Evolutionary conservation across 2,888 invertebrate genomes (phyloP).

Genomic region (Ophion slaviceki): DNA sequence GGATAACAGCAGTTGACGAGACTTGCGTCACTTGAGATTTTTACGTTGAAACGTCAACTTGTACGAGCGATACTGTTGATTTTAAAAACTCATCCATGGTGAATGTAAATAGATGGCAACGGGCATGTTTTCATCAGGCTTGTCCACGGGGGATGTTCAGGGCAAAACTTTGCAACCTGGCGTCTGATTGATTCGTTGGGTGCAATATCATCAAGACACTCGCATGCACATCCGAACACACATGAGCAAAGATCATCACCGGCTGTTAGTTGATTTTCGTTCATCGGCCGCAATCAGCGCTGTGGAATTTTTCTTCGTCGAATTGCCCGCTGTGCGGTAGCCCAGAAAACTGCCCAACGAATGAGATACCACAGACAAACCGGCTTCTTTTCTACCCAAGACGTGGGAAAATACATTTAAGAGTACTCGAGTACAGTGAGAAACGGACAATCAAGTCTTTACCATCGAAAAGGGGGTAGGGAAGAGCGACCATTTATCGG

Average conservation of each 20-base stretch:
- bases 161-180: constrained; percentile 15
- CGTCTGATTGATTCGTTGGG: constrained; percentile 51
- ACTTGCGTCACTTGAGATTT: too few relatives aligned
- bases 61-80: neutral
- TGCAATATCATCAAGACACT: neutral
- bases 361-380: constrained; percentile 28
- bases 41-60: too few relatives aligned
- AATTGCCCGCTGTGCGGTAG: neutral
- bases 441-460: constrained; percentile 74
- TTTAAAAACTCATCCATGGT: constrained; percentile 45
- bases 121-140: constrained; percentile 47
- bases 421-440: constrained; percentile 65
- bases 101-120: constrained; percentile 38
- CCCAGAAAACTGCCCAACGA: constrained; percentile 40
- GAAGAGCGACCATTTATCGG: too few relatives aligned
- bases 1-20: too few relatives aligned
- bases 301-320: constrained; percentile 24
- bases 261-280: constrained; percentile 12
- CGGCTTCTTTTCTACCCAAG: constrained; percentile 25
- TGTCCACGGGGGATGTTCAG: neutral
- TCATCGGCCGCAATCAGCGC: constrained; percentile 26
- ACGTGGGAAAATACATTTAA: constrained; percentile 74
- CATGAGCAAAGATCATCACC: neutral
- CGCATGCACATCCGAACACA: neutral
- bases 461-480: constrained; percentile 41